These are phyloP conservation scores for Zaprionus camerounensis DNA, from an alignment of 1,140 invertebrate genomes.

Conservation along the genomic window DNA sequence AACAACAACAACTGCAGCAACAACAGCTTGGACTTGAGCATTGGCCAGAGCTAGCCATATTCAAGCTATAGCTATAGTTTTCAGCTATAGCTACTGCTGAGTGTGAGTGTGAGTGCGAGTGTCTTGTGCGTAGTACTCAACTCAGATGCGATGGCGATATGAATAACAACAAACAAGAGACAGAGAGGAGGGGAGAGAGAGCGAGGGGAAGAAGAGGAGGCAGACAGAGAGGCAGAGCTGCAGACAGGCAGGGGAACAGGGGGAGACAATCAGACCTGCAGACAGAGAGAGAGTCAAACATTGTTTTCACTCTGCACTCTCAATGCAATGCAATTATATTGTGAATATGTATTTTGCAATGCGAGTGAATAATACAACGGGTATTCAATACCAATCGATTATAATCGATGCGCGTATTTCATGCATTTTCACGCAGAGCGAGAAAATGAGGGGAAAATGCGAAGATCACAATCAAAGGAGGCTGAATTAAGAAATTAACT, in stretches of 20 bases:
- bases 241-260: not conserved
- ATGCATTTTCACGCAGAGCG: not conserved
- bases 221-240: conserved; percentile 19
- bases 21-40: conserved; percentile 26
- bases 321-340: conserved; percentile 67
- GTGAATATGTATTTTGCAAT: conserved; percentile 36
- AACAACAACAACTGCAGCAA: conserved; percentile 14
- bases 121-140: conserved; percentile 54
- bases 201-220: conserved; percentile 7
- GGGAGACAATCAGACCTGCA: conserved; percentile 19
- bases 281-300: conserved; percentile 42
- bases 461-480: not conserved
- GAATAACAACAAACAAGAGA: conserved; percentile 40
- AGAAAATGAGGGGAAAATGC: not conserved
- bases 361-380: conserved; percentile 13
- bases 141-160: conserved; percentile 47
- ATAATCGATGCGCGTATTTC: not conserved
- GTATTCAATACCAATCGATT: conserved; percentile 10
- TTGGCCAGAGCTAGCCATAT: conserved; percentile 7
- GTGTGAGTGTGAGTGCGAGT: conserved; percentile 9
- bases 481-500: conserved; percentile 1
- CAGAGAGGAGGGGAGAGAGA: conserved; percentile 6
- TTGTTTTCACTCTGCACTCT: conserved; percentile 57
- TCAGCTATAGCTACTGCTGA: conserved; percentile 22
- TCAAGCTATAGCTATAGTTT: conserved; percentile 9